Evolutionary conservation across 2,113 vertebrate genomes (phyloP), one percentile per base, ranked within the genome.

Genomic region (Mesembrinibis cayennensis): DNA sequence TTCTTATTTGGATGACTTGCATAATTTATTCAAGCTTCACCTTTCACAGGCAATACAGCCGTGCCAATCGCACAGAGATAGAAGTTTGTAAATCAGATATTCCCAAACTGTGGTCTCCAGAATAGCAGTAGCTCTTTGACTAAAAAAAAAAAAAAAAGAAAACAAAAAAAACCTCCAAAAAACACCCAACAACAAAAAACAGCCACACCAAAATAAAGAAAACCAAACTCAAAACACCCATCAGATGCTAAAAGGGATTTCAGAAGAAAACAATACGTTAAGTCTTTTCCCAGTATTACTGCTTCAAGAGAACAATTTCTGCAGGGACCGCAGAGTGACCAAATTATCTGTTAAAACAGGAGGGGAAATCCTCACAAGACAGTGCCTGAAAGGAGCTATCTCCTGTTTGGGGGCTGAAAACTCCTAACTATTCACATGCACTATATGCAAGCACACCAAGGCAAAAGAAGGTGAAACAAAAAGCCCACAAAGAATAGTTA

Each of bases 361-460:
- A 90, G 25, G 11, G 16, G 59, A 63, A 92, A 85, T 19, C 16
- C 56, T 49, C 36, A 62, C 19, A 29, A 40, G 47, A 53, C 3
- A 2, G 36, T 53, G 26, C n/a, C 32, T 38, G 29, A n/a, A 76
- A 77, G 40, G 9, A 87, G 40, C 40, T 26, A 13, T 12, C 52
- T 82, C 38, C 62, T 44, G 23, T 27, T 16, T 10, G 10, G 53
- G 45, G 42, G 16, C 38, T 86, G 66, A 9, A 56, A 92, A 72
- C 22, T 45, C 38, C 11, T 12, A 26, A 55, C 53, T 49, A 13
- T 20, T 56, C 34, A 47, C 62, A 52, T 19, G 11, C 16, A 8
- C 32, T 67, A 27, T 9, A 42, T 18, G n/a, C 40, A 59, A 52
- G 49, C 26, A 29, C 38, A 56, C 8, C 0, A 0, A 69, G 62